Conservation (phyloP, 1,140 invertebrate species). For the Drosophila repletoides region DNA sequence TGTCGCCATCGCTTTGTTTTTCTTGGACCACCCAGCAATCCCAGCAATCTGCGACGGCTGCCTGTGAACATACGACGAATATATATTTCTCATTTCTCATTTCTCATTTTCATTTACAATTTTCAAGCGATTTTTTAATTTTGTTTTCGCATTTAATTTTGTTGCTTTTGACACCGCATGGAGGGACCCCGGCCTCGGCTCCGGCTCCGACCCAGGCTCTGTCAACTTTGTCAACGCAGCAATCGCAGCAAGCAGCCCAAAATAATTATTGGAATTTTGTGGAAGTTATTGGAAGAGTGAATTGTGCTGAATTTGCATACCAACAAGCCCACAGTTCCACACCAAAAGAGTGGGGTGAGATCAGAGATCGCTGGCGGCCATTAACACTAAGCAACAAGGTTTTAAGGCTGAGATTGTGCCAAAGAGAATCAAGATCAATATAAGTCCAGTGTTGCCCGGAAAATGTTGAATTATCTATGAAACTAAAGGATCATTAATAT, state of each 20-base stretch:
- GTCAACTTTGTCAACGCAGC: constrained; percentile 58
- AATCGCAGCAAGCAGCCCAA: constrained; percentile 34
- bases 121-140: constrained; percentile 16
- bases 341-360: not conserved
- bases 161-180: constrained; percentile 79
- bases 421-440: too few species aligned
- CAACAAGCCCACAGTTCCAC: not conserved
- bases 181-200: too few species aligned
- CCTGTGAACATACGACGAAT: not conserved
- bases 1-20: constrained; percentile 72
- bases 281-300: too few species aligned
- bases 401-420: too few species aligned
- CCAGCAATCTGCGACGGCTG: constrained; percentile 27
- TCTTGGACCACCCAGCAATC: constrained; percentile 76
- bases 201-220: constrained; percentile 38
- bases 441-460: too few species aligned
- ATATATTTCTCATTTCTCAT: constrained; percentile 9
- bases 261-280: constrained; percentile 26
- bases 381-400: too few species aligned
- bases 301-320: constrained; percentile 65
- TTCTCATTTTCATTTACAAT: constrained; percentile 21
- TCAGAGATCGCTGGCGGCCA: not conserved
- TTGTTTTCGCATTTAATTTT: constrained; percentile 78
- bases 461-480: too few species aligned
- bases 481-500: too few species aligned